A percentile compares a stretch with the other conserved stretches of the same genome.
Conservation (phyloP, 2,888 invertebrate species). For the Oithona nana region DNA sequence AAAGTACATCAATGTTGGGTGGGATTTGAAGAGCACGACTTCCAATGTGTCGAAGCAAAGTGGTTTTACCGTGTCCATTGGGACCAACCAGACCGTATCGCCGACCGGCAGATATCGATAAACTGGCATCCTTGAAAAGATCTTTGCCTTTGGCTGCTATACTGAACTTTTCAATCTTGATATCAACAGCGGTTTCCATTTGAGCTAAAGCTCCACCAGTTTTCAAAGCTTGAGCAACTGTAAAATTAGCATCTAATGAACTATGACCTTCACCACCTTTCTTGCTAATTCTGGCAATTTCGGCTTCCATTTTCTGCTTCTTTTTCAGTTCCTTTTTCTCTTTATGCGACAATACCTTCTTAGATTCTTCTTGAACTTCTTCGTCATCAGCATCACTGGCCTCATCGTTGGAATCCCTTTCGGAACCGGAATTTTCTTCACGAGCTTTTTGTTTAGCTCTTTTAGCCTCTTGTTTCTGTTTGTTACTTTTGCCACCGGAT, state of each 20-base stretch:
- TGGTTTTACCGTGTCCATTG: constrained; percentile 97
- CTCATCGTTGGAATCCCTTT: constrained; percentile 19
- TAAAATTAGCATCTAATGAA: constrained; percentile 78
- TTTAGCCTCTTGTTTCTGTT: constrained; percentile 9
- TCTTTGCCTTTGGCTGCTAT: constrained; percentile 95
- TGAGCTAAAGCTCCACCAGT: constrained; percentile 47
- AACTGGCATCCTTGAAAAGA: constrained; percentile 81
- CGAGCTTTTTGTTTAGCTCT: neutral
- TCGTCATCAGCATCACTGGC: constrained; percentile 14
- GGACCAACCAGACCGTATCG: constrained; percentile 90
- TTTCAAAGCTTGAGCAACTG: constrained; percentile 56
- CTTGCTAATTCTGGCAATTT: constrained; percentile 61
- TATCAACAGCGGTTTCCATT: constrained; percentile 82
- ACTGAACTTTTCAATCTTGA: constrained; percentile 85
- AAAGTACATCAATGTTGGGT: constrained; percentile 79
- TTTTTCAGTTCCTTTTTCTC: constrained; percentile 80
- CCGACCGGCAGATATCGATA: constrained; percentile 77
- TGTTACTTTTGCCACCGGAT: constrained; percentile 21
- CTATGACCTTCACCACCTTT: constrained; percentile 76
- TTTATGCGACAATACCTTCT: constrained; percentile 53
- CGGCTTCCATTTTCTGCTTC: constrained; percentile 58
- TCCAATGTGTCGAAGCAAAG: constrained; percentile 76
- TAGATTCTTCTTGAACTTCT: constrained; percentile 15
- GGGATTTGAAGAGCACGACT: constrained; percentile 79
- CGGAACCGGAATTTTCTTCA: constrained; percentile 14